Evolutionary conservation across 2,888 invertebrate genomes (phyloP).

Genomic region (Subacronicta megacephala): DNA sequence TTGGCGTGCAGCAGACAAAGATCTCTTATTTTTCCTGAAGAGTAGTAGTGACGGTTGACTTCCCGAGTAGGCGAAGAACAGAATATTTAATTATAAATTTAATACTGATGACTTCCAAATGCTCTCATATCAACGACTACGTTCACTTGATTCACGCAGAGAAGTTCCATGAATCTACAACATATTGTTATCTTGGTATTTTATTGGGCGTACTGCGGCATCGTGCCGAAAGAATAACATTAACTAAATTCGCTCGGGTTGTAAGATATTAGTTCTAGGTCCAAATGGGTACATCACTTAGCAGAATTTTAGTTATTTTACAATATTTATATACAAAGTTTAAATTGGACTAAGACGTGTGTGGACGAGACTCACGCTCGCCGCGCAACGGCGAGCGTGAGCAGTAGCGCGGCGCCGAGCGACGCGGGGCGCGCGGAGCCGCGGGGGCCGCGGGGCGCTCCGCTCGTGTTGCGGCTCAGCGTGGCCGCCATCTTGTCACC

Average conservation of each 20-base stretch:
- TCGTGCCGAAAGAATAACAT: too few species aligned
- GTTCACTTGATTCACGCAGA: conserved; percentile 1
- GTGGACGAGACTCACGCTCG: conserved; percentile 24
- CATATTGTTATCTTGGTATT: conserved; percentile 10
- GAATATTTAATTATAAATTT: conserved; percentile 17
- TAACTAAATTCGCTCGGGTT: too few species aligned
- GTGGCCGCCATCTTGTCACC: conserved; percentile 98
- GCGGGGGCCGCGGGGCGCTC: conserved; percentile 32
- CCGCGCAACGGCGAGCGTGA: conserved; percentile 27
- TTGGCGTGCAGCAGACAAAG: too few species aligned
- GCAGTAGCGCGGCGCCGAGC: conserved; percentile 13
- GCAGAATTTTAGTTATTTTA: conserved; percentile 2
- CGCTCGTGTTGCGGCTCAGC: conserved; percentile 92
- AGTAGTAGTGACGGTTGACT: too few species aligned
- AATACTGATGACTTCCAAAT: conserved; percentile 23
- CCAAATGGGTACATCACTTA: conserved; percentile 1
- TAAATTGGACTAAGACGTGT: conserved; percentile 3
- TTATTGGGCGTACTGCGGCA: too few species aligned
- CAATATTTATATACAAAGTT: conserved; percentile 29
- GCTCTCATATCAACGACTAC: conserved; percentile 21
- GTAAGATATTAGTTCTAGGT: not conserved
- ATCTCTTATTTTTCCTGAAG: too few species aligned
- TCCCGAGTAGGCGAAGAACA: too few species aligned
- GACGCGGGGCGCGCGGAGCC: conserved; percentile 17
- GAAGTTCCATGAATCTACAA: conserved; percentile 11